A percentile compares a stretch with the other conserved stretches of the same genome.
Evolutionary conservation across 2,797 vertebrate species (phyloP).

Genomic region (Channa striata): DNA sequence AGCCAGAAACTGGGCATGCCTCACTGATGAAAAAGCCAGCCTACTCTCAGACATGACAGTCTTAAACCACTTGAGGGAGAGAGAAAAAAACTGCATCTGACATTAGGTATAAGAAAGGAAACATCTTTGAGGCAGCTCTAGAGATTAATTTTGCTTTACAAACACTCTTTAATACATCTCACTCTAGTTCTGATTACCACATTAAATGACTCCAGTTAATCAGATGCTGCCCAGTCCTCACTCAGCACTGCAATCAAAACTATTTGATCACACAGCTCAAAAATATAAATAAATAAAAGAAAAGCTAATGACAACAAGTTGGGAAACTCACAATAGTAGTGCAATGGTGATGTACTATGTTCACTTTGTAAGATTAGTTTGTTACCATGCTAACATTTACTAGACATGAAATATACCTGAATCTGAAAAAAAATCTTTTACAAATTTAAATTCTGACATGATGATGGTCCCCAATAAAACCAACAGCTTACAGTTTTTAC

Average conservation of each 20-base stretch:
- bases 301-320: slow-evolving; percentile 2
- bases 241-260: slow-evolving; percentile 17
- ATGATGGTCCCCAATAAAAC: too few species aligned
- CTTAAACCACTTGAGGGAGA: slow-evolving; percentile 48
- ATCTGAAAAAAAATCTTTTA: too few species aligned
- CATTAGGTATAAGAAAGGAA: slow-evolving; percentile 33
- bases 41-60: slow-evolving; percentile 67
- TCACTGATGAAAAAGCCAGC: slow-evolving; percentile 61
- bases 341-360: too few species aligned
- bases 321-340: too few species aligned
- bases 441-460: too few species aligned
- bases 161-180: slow-evolving; percentile 20
- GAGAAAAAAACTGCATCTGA: slow-evolving; percentile 28
- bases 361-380: not conserved
- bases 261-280: slow-evolving; percentile 2
- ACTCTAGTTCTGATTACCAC: slow-evolving; percentile 27
- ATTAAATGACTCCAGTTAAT: slow-evolving; percentile 50
- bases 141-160: slow-evolving; percentile 55
- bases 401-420: not conserved
- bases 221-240: slow-evolving; percentile 26
- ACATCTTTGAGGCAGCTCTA: slow-evolving; percentile 30
- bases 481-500: too few species aligned
- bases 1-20: slow-evolving; percentile 67
- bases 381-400: not conserved
- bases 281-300: too few species aligned